Evolutionary conservation across 2,888 invertebrate genomes (phyloP).

Genomic region (Disparrhopalites patrizii): DNA sequence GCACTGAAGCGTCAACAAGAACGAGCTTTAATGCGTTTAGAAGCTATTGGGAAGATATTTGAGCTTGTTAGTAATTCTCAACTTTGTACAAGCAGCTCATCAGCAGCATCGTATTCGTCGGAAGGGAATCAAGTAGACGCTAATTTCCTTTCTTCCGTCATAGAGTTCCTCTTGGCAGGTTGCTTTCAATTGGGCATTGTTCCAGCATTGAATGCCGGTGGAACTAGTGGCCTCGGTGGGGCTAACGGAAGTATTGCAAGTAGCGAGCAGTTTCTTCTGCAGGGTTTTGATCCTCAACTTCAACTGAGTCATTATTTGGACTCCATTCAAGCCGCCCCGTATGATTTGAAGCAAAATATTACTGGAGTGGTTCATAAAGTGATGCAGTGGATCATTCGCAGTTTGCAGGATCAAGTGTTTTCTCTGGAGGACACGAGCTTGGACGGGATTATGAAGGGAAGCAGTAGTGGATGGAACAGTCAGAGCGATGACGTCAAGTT

Average conservation of each 20-base stretch:
- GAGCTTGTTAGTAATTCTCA: conserved; percentile 32
- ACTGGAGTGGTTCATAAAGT: conserved; percentile 55
- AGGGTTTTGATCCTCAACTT: conserved; percentile 15
- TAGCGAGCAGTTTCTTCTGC: conserved; percentile 4
- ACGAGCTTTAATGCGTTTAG: conserved; percentile 41
- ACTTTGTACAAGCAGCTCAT: neutral
- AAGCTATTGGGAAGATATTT: conserved; percentile 41
- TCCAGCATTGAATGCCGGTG: conserved; percentile 11
- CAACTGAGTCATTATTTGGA: conserved; percentile 58
- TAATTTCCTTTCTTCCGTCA: conserved; percentile 50
- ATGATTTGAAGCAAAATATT: conserved; percentile 56
- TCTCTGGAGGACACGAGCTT: neutral
- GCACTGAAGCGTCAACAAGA: conserved; percentile 44
- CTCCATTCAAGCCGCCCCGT: conserved; percentile 57
- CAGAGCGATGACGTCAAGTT: conserved; percentile 45
- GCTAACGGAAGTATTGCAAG: too few relatives aligned
- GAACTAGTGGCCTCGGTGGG: neutral
- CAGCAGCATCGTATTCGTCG: neutral
- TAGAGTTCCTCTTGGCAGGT: conserved; percentile 57
- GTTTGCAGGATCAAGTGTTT: conserved; percentile 34
- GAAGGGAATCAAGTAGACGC: conserved; percentile 22
- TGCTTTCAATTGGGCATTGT: conserved; percentile 54
- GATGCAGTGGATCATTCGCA: conserved; percentile 43
- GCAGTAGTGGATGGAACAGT: neutral
- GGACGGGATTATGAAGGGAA: neutral